Percentiles rank a stretch among this genome's conserved stretches.
phyloP scores from a whole-genome alignment of 2,113 vertebrate genomes.

The Antechinus stuartii region DNA sequence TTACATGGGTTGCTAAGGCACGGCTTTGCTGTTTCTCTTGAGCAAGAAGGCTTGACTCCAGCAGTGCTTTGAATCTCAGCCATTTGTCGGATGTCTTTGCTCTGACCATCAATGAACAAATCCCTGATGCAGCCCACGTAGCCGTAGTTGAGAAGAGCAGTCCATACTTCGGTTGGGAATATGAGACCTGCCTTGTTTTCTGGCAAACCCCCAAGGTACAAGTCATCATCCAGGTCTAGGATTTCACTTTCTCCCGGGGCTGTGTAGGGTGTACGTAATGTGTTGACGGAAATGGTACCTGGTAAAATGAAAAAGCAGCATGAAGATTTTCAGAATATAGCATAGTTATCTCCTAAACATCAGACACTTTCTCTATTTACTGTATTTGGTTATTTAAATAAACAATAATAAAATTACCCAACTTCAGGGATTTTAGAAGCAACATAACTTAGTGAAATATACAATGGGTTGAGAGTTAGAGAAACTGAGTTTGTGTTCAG shows the following conservation, averaged over 20 bases:
- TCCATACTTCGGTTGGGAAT: conserved; percentile 99
- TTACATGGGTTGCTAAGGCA: conserved; percentile 98
- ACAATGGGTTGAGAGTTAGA: background rate
- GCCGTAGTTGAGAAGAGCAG: conserved; percentile 97
- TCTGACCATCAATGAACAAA: conserved; percentile 98
- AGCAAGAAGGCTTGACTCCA: conserved; percentile 97
- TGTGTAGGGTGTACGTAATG: conserved; percentile 94
- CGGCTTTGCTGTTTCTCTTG: conserved; percentile 95
- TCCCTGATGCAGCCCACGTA: conserved; percentile 99
- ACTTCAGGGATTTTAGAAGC: background rate
- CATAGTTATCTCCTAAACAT: accelerated
- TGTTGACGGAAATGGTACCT: conserved; percentile 98
- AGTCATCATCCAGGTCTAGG: conserved; percentile 95
- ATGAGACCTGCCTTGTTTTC: conserved; percentile 95
- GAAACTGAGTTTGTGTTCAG: no score
- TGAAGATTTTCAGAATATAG: accelerated
- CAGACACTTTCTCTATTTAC: background rate
- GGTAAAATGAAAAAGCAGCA: conserved; percentile 43
- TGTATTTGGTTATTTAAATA: background rate
- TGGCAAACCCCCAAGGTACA: conserved; percentile 96
- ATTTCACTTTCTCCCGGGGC: conserved; percentile 98
- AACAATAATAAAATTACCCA: background rate
- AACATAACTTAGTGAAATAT: background rate
- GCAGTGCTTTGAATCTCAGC: conserved; percentile 95
- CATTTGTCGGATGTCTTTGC: conserved; percentile 96